Base-by-base conservation (phyloP, 2,113 vertebrate species). In the Piaya cayana region DNA sequence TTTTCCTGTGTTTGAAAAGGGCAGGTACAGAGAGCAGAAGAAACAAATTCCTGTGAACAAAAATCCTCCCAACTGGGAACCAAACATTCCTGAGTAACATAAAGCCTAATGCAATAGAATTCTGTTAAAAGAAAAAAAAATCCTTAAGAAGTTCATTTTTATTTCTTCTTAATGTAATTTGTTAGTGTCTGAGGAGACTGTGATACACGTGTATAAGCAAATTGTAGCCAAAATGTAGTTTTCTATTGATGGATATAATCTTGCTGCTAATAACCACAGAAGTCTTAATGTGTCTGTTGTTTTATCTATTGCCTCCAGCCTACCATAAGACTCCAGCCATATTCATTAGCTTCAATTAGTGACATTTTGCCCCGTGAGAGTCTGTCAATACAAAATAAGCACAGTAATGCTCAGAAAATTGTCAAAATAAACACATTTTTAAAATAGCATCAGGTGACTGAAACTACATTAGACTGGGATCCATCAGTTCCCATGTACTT, bases 281-380 rank as follows among this genome's bases (percentile, higher is more conserved):
- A 85, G 27, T 14, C 78, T 88, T 90, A 49, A 55, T 94, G n/a
- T 52, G 25, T 93, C 71, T 95, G 59, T 49, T 79, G 42, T 90
- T 95, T 95, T 94, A 77, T 83, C 45, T 90, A 2, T 59, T 88
- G 72, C 71, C 68, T 95, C 34, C 55, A 85, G 68, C 77, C 82
- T 49, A 56, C 68, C 82, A 64, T 86, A 76, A 94, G 92, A 90
- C 85, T 74, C 42, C 71, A 94, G 60, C 82, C 82, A 56, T 68
- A 93, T 82, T 92, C 43, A 88, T 95, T 93, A 88, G 64, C 92
- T 90, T 95, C 71, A 95, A 86, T 88, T 93, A 95, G 72, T 75
- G 82, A 93, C 64, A 74, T 88, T 86, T 47, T 83, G 39, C 82
- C 79, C 85, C 64, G 71, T 67, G 42, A 93, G 92, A 96, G 83